Evolutionary conservation across 1,140 invertebrate genomes (phyloP).

Genomic region (Adoxophyes honmai): DNA sequence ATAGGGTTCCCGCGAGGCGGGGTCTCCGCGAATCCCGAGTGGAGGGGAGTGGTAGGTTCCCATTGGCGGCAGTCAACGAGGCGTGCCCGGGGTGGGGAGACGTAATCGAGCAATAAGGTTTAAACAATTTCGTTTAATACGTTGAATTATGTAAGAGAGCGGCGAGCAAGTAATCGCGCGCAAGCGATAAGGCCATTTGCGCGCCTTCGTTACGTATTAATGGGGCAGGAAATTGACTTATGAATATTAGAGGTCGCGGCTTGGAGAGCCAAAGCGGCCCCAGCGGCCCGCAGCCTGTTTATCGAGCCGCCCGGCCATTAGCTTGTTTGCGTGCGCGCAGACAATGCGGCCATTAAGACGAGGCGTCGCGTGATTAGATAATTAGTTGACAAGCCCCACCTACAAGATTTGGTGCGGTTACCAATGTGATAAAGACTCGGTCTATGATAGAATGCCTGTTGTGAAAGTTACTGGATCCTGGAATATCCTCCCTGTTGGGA

Average conservation of each 20-base stretch:
- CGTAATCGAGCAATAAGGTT: slow-evolving; percentile 77
- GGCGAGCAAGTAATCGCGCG: slow-evolving; percentile 75
- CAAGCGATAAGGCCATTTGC: slow-evolving; percentile 77
- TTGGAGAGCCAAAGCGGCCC: slow-evolving; percentile 68
- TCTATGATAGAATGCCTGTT: no score
- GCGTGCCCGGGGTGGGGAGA: slow-evolving; percentile 67
- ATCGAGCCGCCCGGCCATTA: slow-evolving; percentile 38
- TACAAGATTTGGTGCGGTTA: no score
- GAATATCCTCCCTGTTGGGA: no score
- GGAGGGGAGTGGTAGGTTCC: slow-evolving; percentile 16
- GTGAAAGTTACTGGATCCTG: no score
- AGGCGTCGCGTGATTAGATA: no score
- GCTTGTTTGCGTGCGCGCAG: slow-evolving; percentile 36
- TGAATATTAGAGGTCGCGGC: slow-evolving; percentile 74
- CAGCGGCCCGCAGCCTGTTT: slow-evolving; percentile 36
- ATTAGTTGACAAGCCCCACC: no score
- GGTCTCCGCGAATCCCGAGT: slow-evolving; percentile 12
- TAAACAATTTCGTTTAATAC: slow-evolving; percentile 78
- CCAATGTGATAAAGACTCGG: no score
- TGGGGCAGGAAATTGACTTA: slow-evolving; percentile 77
- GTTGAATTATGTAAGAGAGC: slow-evolving; percentile 77
- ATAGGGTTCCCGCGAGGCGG: slow-evolving; percentile 9
- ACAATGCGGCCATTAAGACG: no score
- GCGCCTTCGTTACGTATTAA: slow-evolving; percentile 77
- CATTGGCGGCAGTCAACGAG: slow-evolving; percentile 63